Percentiles rank a stretch among this genome's conserved stretches.
Conservation (phyloP, 2,888 invertebrate genomes). For the Hemaris fuciformis region DNA sequence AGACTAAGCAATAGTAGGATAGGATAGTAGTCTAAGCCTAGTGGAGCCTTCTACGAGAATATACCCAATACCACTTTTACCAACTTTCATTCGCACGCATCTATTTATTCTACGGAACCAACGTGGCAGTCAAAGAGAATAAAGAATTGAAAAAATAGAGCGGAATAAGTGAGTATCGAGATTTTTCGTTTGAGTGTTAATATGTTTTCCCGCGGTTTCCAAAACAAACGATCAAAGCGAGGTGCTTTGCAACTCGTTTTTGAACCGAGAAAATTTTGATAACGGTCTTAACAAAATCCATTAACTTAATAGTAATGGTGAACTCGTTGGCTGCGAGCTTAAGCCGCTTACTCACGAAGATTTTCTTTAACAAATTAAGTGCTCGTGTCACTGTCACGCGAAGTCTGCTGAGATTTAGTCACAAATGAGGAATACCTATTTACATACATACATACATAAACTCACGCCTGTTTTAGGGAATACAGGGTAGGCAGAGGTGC, state of each 20-base stretch:
- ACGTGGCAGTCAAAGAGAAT: too few relatives aligned
- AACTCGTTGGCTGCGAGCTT: background rate
- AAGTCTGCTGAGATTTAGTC: background rate
- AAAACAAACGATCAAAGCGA: background rate
- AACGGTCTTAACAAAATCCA: background rate
- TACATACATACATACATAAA: too few relatives aligned
- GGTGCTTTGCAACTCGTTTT: background rate
- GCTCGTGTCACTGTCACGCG: constrained; percentile 1
- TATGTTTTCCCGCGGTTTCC: background rate
- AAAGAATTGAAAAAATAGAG: background rate
- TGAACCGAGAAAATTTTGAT: background rate
- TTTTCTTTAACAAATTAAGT: constrained; percentile 8
- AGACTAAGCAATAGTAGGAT: too few relatives aligned
- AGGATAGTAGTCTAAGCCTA: too few relatives aligned
- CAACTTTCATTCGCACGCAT: too few relatives aligned
- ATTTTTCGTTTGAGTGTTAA: background rate
- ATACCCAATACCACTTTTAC: too few relatives aligned
- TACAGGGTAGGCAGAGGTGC: too few relatives aligned
- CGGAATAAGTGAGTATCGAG: background rate
- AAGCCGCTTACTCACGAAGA: constrained; percentile 4
- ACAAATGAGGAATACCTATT: background rate
- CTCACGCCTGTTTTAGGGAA: too few relatives aligned
- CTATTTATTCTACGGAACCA: too few relatives aligned
- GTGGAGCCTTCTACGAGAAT: too few relatives aligned
- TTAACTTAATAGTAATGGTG: constrained; percentile 9